phyloP scores from a whole-genome alignment of 1,140 invertebrate genomes.

The Lepidurus packardi region DNA sequence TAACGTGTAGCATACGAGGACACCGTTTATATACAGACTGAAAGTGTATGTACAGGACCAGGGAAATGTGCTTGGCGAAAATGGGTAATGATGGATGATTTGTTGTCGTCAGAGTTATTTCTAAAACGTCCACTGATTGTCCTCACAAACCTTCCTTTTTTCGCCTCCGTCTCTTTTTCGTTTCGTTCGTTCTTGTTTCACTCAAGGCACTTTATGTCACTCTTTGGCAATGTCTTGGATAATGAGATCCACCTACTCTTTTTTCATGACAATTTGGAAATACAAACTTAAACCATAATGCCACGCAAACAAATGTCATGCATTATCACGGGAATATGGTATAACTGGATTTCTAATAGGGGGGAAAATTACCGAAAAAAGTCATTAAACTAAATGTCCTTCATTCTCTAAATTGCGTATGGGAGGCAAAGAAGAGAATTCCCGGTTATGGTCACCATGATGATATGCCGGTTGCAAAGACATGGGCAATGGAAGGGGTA shows the following conservation, averaged over 20 bases:
- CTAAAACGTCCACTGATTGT: background rate
- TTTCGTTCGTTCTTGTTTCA: background rate
- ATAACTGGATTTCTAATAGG: background rate
- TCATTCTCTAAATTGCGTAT: conserved; percentile 34
- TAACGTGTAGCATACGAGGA: background rate
- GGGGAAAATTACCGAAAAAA: background rate
- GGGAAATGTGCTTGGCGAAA: conserved; percentile 17
- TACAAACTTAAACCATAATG: background rate
- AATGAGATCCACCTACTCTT: conserved; percentile 21
- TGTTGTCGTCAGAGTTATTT: background rate
- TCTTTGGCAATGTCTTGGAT: conserved; percentile 21
- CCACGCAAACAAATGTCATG: background rate
- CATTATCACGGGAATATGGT: background rate
- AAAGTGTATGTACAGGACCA: conserved; percentile 21
- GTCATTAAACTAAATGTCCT: conserved; percentile 35
- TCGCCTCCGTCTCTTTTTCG: background rate
- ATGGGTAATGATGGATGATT: conserved; percentile 9
- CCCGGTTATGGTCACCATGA: conserved; percentile 24
- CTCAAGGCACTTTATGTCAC: conserved; percentile 20
- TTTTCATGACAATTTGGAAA: background rate
- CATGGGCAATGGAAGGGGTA: conserved; percentile 32
- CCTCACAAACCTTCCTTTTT: background rate
- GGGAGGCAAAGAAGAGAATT: conserved; percentile 27
- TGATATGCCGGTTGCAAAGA: conserved; percentile 32
- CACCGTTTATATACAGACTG: conserved; percentile 16